phyloP scores from a whole-genome alignment of 1,140 invertebrate genomes.

The Drosophila jambulina region DNA sequence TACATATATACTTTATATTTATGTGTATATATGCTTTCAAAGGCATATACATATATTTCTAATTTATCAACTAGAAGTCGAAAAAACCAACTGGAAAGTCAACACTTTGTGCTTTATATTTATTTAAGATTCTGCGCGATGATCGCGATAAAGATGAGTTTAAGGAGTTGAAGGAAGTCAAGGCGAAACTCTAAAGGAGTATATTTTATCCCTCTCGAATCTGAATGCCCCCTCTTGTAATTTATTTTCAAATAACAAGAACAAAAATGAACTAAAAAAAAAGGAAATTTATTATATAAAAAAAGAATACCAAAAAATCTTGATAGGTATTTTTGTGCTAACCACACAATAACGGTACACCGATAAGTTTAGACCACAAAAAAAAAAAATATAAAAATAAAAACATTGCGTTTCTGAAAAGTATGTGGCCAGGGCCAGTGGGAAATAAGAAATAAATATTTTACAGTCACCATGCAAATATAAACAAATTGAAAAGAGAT shows the following conservation, averaged over 20 bases:
- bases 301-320: conserved; percentile 28
- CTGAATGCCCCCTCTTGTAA: conserved; percentile 14
- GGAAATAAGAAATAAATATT: background rate
- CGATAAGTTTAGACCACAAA: conserved; percentile 62
- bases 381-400: background rate
- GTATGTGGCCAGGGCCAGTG: conserved; percentile 1
- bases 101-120: conserved; percentile 83
- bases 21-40: conserved; percentile 23
- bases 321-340: conserved; percentile 66
- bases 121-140: conserved; percentile 64
- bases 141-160: conserved; percentile 23
- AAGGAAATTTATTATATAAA: background rate
- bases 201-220: conserved; percentile 30
- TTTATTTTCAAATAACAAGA: conserved; percentile 46
- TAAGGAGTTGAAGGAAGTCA: background rate
- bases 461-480: background rate
- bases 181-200: conserved; percentile 9
- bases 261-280: background rate
- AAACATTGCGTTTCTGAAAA: conserved; percentile 5
- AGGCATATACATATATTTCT: conserved; percentile 14
- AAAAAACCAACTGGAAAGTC: conserved; percentile 63
- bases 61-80: conserved; percentile 49
- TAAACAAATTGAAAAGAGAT: background rate
- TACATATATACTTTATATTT: conserved; percentile 13
- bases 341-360: conserved; percentile 65